These are phyloP conservation scores for Bruchidius siliquastri DNA, from an alignment of 2,888 invertebrate genomes.

Conservation along the genomic window DNA sequence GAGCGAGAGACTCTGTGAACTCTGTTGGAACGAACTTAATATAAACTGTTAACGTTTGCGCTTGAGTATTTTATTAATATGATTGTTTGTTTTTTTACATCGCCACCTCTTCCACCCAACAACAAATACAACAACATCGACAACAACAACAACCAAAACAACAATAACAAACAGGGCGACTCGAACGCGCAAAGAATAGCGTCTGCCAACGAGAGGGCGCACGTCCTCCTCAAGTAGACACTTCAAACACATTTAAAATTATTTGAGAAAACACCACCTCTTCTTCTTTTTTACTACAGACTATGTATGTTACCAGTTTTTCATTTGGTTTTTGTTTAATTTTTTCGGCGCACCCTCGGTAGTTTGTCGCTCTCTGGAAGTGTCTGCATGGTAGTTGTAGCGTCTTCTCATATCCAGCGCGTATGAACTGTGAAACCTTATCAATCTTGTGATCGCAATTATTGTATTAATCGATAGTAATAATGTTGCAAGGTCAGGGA, in stretches of 20 bases:
- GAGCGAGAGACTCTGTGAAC: no score
- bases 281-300: not conserved
- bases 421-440: not conserved
- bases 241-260: conserved; percentile 38
- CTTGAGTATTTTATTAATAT: conserved; percentile 38
- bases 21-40: not conserved
- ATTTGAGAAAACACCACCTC: not conserved
- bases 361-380: not conserved
- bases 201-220: conserved; percentile 94
- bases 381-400: not conserved
- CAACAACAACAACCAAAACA: conserved; percentile 20
- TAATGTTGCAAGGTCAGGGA: no score
- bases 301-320: not conserved
- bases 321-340: not conserved
- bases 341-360: not conserved
- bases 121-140: conserved; percentile 9
- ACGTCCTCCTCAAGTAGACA: conserved; percentile 88
- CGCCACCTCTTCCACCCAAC: conserved; percentile 41
- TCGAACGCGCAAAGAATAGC: conserved; percentile 95
- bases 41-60: conserved; percentile 6
- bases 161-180: conserved; percentile 59
- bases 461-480: no score
- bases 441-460: no score
- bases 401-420: not conserved
- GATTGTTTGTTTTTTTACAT: conserved; percentile 44